Evolutionary conservation across 2,797 vertebrate species (phyloP), one percentile per base, ranked within the genome.

Genomic region (Micrastur ruficollis): DNA sequence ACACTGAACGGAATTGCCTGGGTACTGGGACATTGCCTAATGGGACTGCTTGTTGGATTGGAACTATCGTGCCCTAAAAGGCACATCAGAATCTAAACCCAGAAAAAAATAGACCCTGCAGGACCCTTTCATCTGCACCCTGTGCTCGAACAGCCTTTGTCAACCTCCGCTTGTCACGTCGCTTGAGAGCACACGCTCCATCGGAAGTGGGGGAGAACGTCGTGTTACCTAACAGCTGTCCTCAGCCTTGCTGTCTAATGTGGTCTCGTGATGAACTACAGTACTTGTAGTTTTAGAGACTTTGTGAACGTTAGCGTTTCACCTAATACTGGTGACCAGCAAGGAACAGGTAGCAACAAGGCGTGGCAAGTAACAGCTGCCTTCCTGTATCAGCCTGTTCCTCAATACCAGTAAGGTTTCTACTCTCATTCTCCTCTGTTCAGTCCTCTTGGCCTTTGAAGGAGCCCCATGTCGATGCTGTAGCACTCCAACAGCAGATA

Each of bases 141-240:
- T 40, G 38, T 5, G 13, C 17, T 79, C 53, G 12, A 44, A 11
- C 10, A 78, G n/a, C 40, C 36, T 67, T 81, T 79, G 22, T 42
- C 40, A 63, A 7, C 12, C 5, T 34, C 15, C 1, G 1, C 4
- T 20, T 52, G 14, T 53, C 65, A 27, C 0, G 3, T 38, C 2
- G 11, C 27, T 81, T 52, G 18, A 67, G 52, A 47, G 50, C 40
- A 56, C 2, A 1, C 14, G 7, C 16, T 52, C 31, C 16, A 5
- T 38, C 46, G 42, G 53, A 58, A 80, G 22, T 4, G 1, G 18
- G 29, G 40, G 26, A 44, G 20, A 40, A 90, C 18, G 26, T 15
- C 7, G 2, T 36, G 10, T 27, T 87, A 23, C 12, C 20, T 61
- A 38, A 14, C 21, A 73, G 23, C 42, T 66, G 19, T 58, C 47